Base-by-base conservation (phyloP, 53 echinoderm and acorn worm species). In the Hippasteria phrygiana region DNA sequence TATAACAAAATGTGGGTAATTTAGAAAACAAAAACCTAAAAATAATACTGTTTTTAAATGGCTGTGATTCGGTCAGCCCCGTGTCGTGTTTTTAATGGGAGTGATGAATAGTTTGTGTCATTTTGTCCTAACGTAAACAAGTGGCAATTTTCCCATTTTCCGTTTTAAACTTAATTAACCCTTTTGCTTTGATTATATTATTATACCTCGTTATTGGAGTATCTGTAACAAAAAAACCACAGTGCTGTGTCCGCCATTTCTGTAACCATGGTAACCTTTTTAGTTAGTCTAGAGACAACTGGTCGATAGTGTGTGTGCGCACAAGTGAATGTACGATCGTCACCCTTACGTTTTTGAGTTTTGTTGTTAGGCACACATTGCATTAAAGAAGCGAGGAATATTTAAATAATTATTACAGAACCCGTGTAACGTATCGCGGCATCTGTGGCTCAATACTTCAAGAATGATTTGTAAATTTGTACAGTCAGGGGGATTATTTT, bases 391-490 rank as follows among this genome's bases (percentile, higher is more conserved):
- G n/a, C n/a, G n/a, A n/a, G 16, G 5, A 24, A 43, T 45, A 20
- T 46, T 28, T 45, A 37, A 74, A 74, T 29, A 27, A 1, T 3
- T 26, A 14, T 27, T 27, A 43, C 31, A 36, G n/a, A 41, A n/a
- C n/a, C n/a, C n/a, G n/a, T 22, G 26, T 43, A 74, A 45, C 43
- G 1, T 13, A 2, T 5, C 9, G 1, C 74, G 43, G 27, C 42
- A 46, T 45, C 22, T 43, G 17, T 33, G 42, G 53, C 67, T 29
- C 69, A 66, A 43, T 43, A 64, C 64, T 81, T 81, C 63, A 45
- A n/a, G n/a, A n/a, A n/a, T 82, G 43, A 82, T 73, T 70, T 85
- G 85, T 85, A 85, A 70, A 85, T 85, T 70, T 85, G 85, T 85
- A 85, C 85, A 85, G 85, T 85, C 41, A 71, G 65, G 69, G 85